Conservation (phyloP, 2,797 vertebrate species). For the Mustela erminea region DNA sequence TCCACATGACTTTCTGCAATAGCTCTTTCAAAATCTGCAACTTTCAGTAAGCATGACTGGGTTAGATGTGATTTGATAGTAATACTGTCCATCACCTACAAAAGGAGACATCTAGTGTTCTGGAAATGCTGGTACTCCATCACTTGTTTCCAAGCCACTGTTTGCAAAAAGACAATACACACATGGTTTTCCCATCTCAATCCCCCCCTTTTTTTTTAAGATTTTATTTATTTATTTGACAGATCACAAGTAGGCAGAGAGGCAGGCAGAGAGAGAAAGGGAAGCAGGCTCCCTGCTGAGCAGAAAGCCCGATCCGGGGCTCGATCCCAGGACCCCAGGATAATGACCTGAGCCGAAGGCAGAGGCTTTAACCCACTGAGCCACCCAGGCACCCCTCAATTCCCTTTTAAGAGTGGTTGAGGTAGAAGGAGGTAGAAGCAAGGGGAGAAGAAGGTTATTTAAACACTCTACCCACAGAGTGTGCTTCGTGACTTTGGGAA, state of each 20-base stretch:
- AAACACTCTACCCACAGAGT: neutral
- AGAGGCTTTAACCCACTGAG: no score
- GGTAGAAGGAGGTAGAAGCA: neutral
- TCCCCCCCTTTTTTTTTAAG: neutral
- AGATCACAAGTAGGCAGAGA: no score
- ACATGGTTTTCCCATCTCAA: slow-evolving; percentile 73
- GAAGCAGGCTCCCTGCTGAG: no score
- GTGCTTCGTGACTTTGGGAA: neutral
- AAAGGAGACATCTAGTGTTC: neutral
- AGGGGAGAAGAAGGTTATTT: neutral
- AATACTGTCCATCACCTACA: slow-evolving; percentile 56
- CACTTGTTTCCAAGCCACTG: neutral
- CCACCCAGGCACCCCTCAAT: no score
- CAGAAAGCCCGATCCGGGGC: no score
- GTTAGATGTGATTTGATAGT: slow-evolving; percentile 71
- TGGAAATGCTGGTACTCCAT: slow-evolving; percentile 17
- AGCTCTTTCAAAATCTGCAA: neutral
- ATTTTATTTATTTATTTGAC: no score
- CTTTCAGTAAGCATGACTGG: slow-evolving; percentile 63
- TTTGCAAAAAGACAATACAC: slow-evolving; percentile 63
- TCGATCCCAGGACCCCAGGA: no score
- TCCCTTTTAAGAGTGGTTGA: neutral
- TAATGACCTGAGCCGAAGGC: no score
- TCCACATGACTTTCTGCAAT: slow-evolving; percentile 56
- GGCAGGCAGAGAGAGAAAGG: no score